Evolutionary conservation across 2,888 invertebrate species (phyloP).

Genomic region (Thysanoteuthis rhombus): DNA sequence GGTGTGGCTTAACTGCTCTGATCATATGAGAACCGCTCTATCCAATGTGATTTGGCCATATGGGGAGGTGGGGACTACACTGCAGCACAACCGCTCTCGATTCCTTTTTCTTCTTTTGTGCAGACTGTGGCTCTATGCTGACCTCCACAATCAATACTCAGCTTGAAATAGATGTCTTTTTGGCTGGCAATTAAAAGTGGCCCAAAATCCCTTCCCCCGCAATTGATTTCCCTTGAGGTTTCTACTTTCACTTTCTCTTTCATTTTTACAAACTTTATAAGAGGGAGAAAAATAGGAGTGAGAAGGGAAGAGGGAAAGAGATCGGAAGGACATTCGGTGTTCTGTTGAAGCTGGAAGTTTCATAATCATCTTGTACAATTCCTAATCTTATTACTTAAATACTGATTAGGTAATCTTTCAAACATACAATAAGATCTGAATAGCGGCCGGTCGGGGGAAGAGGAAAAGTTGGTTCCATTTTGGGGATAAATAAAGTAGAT

Average conservation of each 20-base stretch:
- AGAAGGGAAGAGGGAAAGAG: too few relatives aligned
- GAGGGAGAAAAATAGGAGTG: background rate
- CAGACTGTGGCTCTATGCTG: background rate
- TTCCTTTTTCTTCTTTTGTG: background rate
- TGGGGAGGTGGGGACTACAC: too few relatives aligned
- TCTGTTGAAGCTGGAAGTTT: background rate
- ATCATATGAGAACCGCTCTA: too few relatives aligned
- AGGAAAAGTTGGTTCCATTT: background rate
- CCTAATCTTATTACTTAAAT: constrained; percentile 12
- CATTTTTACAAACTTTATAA: background rate
- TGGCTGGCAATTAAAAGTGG: background rate
- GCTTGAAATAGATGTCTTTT: constrained; percentile 12
- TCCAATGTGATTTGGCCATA: too few relatives aligned
- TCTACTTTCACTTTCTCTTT: background rate
- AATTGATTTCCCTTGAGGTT: background rate
- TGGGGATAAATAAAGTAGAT: too few relatives aligned
- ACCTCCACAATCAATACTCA: background rate
- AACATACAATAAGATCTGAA: background rate
- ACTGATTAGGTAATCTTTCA: background rate
- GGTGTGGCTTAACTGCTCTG: too few relatives aligned
- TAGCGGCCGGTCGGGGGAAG: too few relatives aligned
- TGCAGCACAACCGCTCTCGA: too few relatives aligned
- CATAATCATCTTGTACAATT: constrained; percentile 12
- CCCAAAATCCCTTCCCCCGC: background rate
- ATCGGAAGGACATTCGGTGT: background rate